Conservation (phyloP, 2,888 invertebrate genomes). For the Calliopum simillimum region DNA sequence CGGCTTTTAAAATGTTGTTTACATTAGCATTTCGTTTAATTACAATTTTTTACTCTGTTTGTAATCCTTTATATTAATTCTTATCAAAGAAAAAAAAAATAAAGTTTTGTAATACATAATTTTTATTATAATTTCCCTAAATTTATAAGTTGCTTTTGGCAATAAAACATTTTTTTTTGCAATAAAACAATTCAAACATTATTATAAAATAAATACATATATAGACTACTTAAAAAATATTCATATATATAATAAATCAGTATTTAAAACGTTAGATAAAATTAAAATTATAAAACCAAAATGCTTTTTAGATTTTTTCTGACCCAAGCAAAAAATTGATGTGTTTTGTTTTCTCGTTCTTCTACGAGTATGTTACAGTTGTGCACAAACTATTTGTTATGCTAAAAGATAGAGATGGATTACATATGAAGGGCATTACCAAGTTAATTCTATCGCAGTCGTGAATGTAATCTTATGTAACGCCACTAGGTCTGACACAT, state of each 20-base stretch:
- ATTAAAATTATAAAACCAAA: slow-evolving; percentile 19
- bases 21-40: neutral
- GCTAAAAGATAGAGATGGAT: too few species aligned
- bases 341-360: slow-evolving; percentile 44
- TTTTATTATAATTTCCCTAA: neutral
- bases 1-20: neutral
- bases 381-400: too few species aligned
- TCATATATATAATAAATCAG: slow-evolving; percentile 27
- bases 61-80: slow-evolving; percentile 16
- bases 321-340: slow-evolving; percentile 36
- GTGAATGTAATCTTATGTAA: too few species aligned
- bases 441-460: too few species aligned
- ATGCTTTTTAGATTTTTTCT: slow-evolving; percentile 21
- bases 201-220: slow-evolving; percentile 14
- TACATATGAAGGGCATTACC: too few species aligned
- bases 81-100: slow-evolving; percentile 6
- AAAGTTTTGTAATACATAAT: slow-evolving; percentile 22
- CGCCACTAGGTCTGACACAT: too few species aligned
- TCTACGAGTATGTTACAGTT: too few species aligned
- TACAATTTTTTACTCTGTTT: neutral
- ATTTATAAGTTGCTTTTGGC: slow-evolving; percentile 12
- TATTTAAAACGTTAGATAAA: slow-evolving; percentile 29
- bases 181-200: neutral
- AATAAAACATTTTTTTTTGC: slow-evolving; percentile 19
- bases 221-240: slow-evolving; percentile 13